Conservation (phyloP, 2,888 invertebrate species). For the Pterobdella sp. region DNA sequence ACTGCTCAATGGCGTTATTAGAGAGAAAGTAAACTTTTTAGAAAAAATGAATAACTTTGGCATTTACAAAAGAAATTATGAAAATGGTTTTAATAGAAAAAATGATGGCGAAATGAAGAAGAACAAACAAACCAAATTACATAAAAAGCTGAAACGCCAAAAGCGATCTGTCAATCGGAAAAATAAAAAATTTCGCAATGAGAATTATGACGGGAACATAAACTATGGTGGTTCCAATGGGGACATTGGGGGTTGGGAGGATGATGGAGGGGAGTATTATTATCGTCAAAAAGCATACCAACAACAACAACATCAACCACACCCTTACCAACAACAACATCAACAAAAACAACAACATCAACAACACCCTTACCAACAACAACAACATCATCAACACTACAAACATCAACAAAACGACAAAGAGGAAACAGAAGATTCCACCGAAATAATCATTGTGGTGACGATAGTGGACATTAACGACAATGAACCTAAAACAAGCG, state of each 20-base stretch:
- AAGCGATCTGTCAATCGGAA: too few species aligned
- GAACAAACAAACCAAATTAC: not conserved
- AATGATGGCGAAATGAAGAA: not conserved
- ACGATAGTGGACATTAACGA: conserved; percentile 22
- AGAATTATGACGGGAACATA: not conserved
- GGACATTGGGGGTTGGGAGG: not conserved
- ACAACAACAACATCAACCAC: not conserved
- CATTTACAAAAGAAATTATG: too few species aligned
- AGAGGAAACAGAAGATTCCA: not conserved
- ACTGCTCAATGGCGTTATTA: too few species aligned
- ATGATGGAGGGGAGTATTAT: not conserved
- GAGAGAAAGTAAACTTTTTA: too few species aligned
- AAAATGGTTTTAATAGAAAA: not conserved
- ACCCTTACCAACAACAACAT: not conserved
- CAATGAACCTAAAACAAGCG: conserved; percentile 14
- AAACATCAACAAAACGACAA: conserved; percentile 10
- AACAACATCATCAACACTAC: not conserved
- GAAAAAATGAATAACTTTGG: too few species aligned
- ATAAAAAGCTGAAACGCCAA: not conserved
- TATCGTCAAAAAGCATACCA: not conserved
- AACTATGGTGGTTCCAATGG: not conserved
- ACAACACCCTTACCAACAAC: not conserved
- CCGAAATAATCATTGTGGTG: conserved; percentile 6
- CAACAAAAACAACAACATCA: conserved; percentile 6
- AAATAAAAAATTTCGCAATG: not conserved